Base-by-base conservation (phyloP, 2,888 invertebrate genomes). In the Sinotaia quadrata region DNA sequence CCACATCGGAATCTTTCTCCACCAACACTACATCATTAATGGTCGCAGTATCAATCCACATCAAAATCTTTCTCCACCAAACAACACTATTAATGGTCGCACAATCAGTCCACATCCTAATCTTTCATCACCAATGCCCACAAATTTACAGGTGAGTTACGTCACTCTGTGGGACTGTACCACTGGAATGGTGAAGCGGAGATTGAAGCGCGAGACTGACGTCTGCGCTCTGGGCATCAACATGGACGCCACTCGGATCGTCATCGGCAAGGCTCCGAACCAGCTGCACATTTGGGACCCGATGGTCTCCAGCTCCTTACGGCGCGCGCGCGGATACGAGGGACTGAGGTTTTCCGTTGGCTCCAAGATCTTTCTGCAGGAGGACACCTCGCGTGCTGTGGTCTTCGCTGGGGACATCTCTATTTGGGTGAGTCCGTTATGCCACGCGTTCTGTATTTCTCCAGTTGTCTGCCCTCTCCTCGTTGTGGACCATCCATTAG, bases 201-300 rank as follows among this genome's bases (percentile, higher is more conserved):
- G 85, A 4, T 75, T 87, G 33, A 81, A 82, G 57, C 81, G 84
- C 56, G 86, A 87, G 74, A 81, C 79, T 27, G 78, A 86, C 60
- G 86, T 87, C n/a, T 78, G 81, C 58, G 83, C 85, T 2, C 68
- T 87, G 15, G 86, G 82, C 21, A 79, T 87, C 29, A 81, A 80
- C 8, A 80, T 84, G 63, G 80, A 83, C 56, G 85, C 81, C 2
- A 72, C 77, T 5, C 66, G 83, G 18, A 78, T 87, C 10, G 83
- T 87, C 4, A 84, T 87, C 57, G 87, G 85, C 7, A 83, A 84
- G 58, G 78, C 78, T 1, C 81, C 77, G 60, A 78, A 81, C 37
- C 85, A 84, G 68, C 71, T 87, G 57, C 77, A 84, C 27, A 80
- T 87, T 29, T 87, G 87, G 87, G 83, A 86, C 60, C 83, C 85